A percentile compares a stretch with the other conserved stretches of the same genome.
These are phyloP conservation scores for Ceratotherium simum DNA, from an alignment of 2,113 vertebrate genomes.

Conservation along the genomic window DNA sequence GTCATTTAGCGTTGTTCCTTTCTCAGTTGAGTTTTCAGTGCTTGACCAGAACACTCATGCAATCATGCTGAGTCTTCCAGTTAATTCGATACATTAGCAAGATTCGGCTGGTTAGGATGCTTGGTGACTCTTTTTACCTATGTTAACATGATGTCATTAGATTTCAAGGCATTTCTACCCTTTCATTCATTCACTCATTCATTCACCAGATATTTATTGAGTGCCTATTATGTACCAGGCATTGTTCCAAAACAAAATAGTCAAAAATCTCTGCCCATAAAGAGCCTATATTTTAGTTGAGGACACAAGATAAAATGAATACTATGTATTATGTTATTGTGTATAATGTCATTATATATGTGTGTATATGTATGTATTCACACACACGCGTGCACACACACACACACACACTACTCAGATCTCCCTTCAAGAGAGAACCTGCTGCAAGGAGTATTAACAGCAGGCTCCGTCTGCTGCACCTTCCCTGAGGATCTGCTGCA, in stretches of 20 bases:
- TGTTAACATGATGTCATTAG: neutral
- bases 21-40: neutral
- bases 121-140: neutral
- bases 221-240: neutral
- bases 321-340: neutral
- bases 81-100: neutral
- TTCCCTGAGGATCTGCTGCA: neutral
- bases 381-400: neutral
- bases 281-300: constrained; percentile 19
- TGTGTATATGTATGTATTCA: neutral
- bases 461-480: neutral
- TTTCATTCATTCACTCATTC: neutral
- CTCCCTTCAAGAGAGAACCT: neutral
- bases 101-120: neutral
- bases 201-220: neutral
- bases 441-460: neutral
- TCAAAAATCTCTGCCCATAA: neutral
- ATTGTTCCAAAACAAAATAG: constrained; percentile 22
- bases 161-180: constrained; percentile 1
- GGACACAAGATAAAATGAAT: neutral
- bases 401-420: neutral
- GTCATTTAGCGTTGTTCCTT: neutral
- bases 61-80: neutral
- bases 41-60: neutral
- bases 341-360: neutral